Evolutionary conservation across 2,797 vertebrate genomes (phyloP).

Genomic region (Garrulus glandarius): DNA sequence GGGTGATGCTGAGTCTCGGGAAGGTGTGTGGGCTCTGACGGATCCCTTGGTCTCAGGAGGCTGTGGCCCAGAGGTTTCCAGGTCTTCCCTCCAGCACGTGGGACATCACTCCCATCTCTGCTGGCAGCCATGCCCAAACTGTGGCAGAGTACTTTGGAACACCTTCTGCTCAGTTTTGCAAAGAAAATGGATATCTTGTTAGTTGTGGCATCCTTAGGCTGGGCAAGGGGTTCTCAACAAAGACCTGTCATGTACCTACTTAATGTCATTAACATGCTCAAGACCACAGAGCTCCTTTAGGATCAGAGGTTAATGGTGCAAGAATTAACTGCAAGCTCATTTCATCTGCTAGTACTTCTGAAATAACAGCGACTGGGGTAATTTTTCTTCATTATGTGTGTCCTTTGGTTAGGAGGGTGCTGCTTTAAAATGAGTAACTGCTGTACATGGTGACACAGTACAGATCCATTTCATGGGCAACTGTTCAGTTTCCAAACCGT

Average conservation of each 20-base stretch:
- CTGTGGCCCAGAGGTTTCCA: not conserved
- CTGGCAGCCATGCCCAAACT: not conserved
- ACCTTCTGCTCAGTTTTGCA: not conserved
- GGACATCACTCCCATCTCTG: not conserved
- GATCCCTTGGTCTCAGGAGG: not conserved
- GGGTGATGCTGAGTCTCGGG: not conserved
- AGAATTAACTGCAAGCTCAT: not conserved
- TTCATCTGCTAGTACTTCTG: not conserved
- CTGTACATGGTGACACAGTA: not conserved
- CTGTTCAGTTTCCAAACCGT: constrained; percentile 14
- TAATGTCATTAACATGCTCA: not conserved
- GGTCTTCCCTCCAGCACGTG: not conserved
- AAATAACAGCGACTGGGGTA: not conserved
- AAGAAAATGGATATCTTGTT: fast-evolving
- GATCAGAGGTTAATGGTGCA: constrained; percentile 8
- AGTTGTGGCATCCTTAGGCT: not conserved
- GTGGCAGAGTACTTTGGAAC: not conserved
- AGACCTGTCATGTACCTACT: not conserved
- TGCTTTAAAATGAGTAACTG: not conserved
- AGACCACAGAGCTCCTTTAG: not conserved
- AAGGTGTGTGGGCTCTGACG: not conserved
- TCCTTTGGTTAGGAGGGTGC: not conserved
- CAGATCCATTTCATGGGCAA: constrained; percentile 7
- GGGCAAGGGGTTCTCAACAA: not conserved
- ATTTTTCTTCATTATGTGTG: constrained; percentile 25